Evolutionary conservation across 2,888 invertebrate species (phyloP), one percentile per base, ranked within the genome.

Genomic region (Pheosia gnoma): DNA sequence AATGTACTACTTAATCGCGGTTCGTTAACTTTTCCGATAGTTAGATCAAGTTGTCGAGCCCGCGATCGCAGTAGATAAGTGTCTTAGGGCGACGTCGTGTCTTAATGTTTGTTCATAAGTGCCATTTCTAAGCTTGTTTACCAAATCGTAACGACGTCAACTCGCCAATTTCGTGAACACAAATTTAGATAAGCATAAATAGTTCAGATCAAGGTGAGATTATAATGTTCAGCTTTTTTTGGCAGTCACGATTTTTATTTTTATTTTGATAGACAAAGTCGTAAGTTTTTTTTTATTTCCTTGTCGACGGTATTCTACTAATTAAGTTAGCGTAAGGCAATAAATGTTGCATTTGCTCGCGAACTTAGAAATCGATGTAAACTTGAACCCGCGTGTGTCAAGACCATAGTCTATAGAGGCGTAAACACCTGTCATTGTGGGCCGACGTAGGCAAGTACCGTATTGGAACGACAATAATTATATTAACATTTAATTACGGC

Each of bases 151-250:
- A 67, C 65, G 61, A 68, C 67, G 67, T 64, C 63, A 59, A 66
- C 68, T 70, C 62, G 78, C 78, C 78, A 81, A 85, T 82, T 85
- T 85, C 85, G 85, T 87, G 86, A 81, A 79, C 76, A 66, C 78
- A 75, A 85, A 83, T 80, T 82, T 67, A 84, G 87, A 88, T 88
- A 86, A 84, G 83, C 85, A 74, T 85, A 82, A 80, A 83, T 78
- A 82, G 81, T 70, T 69, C 64, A 75, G 84, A 84, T 85, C 83
- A 85, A 85, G 84, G 84, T 77, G 78, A 84, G 82, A 84, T 83
- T 72, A 62, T 66, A 70, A 71, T 67, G 70, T 74, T 69, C 72
- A 70, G 66, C 68, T 78, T 78, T 79, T 72, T 79, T 77, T 79
- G 65, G 68, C 65, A 69, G 81, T 80, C 83, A 83, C 82, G 84